phyloP scores from a whole-genome alignment of 2,888 invertebrate genomes.

The Embidobia sp. region DNA sequence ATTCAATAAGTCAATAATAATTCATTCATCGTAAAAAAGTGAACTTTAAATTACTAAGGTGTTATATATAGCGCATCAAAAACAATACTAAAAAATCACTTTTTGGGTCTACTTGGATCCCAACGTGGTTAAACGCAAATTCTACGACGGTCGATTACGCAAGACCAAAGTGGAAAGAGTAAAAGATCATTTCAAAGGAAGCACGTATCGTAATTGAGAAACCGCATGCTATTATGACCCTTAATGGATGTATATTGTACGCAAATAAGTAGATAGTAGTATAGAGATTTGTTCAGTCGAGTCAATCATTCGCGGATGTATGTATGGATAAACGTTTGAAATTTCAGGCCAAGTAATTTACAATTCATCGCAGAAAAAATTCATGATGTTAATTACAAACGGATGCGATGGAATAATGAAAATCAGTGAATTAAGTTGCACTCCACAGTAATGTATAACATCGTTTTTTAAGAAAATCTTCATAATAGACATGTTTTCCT shows the following conservation, averaged over 20 bases:
- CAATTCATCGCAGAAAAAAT: neutral
- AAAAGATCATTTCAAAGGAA: slow-evolving; percentile 60
- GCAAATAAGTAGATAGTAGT: slow-evolving; percentile 15
- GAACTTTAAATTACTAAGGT: too few species aligned
- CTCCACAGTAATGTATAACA: too few species aligned
- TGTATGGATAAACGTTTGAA: neutral
- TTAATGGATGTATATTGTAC: slow-evolving; percentile 44
- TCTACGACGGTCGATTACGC: slow-evolving; percentile 15
- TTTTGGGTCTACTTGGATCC: neutral
- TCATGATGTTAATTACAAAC: neutral
- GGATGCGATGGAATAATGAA: neutral
- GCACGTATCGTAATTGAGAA: slow-evolving; percentile 66
- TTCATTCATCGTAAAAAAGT: too few species aligned
- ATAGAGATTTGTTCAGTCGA: slow-evolving; percentile 10
- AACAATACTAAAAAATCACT: neutral
- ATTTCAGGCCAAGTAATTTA: neutral
- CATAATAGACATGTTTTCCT: neutral
- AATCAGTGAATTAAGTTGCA: neutral
- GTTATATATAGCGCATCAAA: too few species aligned
- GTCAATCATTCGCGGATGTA: neutral
- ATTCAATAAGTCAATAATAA: too few species aligned
- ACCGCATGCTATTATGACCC: slow-evolving; percentile 58
- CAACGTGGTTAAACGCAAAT: neutral
- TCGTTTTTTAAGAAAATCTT: too few species aligned
- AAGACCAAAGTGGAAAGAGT: slow-evolving; percentile 34